Evolutionary conservation across 2,888 invertebrate species (phyloP), one percentile per base, ranked within the genome.

Genomic region (Herminia tarsipennalis): DNA sequence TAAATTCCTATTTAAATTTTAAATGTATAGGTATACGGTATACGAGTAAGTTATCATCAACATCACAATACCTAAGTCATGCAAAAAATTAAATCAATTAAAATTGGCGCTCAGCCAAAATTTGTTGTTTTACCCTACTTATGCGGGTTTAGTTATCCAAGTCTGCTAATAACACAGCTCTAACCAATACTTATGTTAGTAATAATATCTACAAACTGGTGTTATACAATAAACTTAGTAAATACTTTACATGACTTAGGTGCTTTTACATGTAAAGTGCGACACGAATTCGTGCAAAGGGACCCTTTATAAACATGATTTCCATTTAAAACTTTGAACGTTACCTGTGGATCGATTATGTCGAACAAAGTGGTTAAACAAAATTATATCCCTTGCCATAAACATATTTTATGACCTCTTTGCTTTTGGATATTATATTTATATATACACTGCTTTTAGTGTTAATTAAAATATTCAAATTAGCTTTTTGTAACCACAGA

Each of bases 201-300:
- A 61, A 22, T 5, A 10, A 5, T 13, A 9, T 38, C 38, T 42
- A 39, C 44, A 22, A 18, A 39, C 25, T 35, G 3, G 5, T 17
- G 17, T 25, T 29, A 37, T 22, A 62, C 32, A 62, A 48, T 63
- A 40, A 44, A 52, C 35, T 32, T 20, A 24, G 30, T 34, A 38
- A 59, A 52, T 47, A 50, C 36, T 58, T 45, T 18, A 53, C 47
- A 45, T 46, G 40, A 49, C 28, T 47, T 50, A 40, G 32, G 27
- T 44, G 33, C 52, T 61, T 64, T 59, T 42, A 47, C 39, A 56
- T 61, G 56, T 54, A 44, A 55, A 65, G 44, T 38, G 44, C 46
- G 38, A 49, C 53, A 56, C 35, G 56, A 56, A 56, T 54, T 58
- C 64, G 58, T 61, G 58, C 47, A 64, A 47, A 59, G 58, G 44